A percentile compares a stretch with the other conserved stretches of the same genome.
These are phyloP conservation scores for Trilocha varians DNA, from an alignment of 2,888 invertebrate species.

Conservation along the genomic window DNA sequence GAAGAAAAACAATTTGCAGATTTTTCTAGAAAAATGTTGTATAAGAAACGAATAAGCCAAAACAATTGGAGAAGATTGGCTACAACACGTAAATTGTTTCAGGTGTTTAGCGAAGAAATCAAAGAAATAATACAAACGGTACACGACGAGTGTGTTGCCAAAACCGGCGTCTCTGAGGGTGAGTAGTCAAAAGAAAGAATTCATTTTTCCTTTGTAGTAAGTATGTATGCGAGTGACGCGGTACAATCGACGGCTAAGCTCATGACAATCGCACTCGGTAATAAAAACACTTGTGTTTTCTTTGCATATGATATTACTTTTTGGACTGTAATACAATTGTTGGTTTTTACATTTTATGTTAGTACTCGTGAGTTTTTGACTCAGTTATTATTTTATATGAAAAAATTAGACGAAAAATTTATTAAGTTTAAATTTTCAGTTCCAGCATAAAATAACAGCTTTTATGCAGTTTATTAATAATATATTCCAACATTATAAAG, in stretches of 20 bases:
- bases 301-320: neutral
- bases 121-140: constrained; percentile 66
- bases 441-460: too few relatives aligned
- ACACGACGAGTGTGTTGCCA: constrained; percentile 63
- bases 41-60: too few relatives aligned
- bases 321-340: neutral
- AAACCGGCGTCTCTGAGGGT: constrained; percentile 65
- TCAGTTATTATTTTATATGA: too few relatives aligned
- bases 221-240: constrained; percentile 47
- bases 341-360: too few relatives aligned
- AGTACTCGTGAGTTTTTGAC: too few relatives aligned
- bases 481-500: too few relatives aligned
- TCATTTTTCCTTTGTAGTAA: constrained; percentile 58
- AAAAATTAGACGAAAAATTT: too few relatives aligned
- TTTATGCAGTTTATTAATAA: too few relatives aligned
- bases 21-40: too few relatives aligned
- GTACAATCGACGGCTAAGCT: constrained; percentile 47
- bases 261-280: constrained; percentile 15
- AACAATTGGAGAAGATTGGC: constrained; percentile 3
- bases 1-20: too few relatives aligned
- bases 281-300: neutral
- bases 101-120: constrained; percentile 68
- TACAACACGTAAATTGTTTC: constrained; percentile 30
- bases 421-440: too few relatives aligned
- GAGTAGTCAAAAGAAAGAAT: constrained; percentile 47